phyloP scores from a whole-genome alignment of 2,888 invertebrate genomes.

The Macaria liturata region DNA sequence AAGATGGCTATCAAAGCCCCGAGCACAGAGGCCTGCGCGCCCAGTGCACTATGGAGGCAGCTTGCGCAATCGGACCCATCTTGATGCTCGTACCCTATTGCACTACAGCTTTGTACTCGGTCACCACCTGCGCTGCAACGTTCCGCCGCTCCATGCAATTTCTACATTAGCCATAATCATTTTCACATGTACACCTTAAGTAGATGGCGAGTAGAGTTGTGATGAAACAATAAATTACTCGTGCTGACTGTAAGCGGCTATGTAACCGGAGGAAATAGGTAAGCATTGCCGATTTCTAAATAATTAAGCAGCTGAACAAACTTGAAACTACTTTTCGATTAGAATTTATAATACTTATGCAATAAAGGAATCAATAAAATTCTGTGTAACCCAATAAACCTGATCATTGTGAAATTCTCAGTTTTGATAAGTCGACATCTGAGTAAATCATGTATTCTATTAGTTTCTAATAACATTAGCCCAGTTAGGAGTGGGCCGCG shows the following conservation, averaged over 20 bases:
- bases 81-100: conserved; percentile 34
- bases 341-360: conserved; percentile 9
- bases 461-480: conserved; percentile 6
- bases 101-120: conserved; percentile 26
- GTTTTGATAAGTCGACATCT: not conserved
- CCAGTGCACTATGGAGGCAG: conserved; percentile 7
- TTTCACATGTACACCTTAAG: conserved; percentile 31
- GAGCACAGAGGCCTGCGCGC: conserved; percentile 20
- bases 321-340: conserved; percentile 12
- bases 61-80: conserved; percentile 45
- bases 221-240: conserved; percentile 21
- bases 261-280: conserved; percentile 18
- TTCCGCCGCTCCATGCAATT: conserved; percentile 32
- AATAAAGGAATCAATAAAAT: conserved; percentile 14
- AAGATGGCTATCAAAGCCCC: conserved; percentile 10
- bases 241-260: conserved; percentile 8
- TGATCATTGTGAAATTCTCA: conserved; percentile 1
- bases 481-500: not conserved
- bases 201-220: conserved; percentile 12
- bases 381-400: not conserved
- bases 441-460: not conserved
- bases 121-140: conserved; percentile 19
- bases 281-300: conserved; percentile 23
- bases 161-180: conserved; percentile 40
- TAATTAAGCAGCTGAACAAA: conserved; percentile 20